phyloP scores from a whole-genome alignment of 1,140 invertebrate genomes.

The Cardiocondyla obscurior region DNA sequence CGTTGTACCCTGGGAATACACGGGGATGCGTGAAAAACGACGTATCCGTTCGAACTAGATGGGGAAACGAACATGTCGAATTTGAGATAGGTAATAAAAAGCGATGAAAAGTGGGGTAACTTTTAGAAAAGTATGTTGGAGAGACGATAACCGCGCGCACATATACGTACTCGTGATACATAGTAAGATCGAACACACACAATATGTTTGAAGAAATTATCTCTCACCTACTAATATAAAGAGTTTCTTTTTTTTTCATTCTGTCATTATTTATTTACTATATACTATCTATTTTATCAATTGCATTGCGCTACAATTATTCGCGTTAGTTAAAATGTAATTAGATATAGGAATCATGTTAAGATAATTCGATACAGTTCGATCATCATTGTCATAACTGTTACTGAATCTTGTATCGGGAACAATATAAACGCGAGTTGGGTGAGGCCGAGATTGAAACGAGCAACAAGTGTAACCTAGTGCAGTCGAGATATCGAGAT shows the following conservation, averaged over 20 bases:
- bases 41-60: constrained; percentile 10
- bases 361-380: background rate
- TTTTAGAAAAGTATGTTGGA: constrained; percentile 6
- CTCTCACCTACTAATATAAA: background rate
- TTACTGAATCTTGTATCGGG: background rate
- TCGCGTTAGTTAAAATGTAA: background rate
- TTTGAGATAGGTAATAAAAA: constrained; percentile 33
- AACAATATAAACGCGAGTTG: background rate
- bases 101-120: constrained; percentile 23
- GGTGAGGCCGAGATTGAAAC: constrained; percentile 2
- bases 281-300: background rate
- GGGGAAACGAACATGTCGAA: constrained; percentile 31
- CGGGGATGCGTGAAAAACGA: constrained; percentile 43
- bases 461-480: constrained; percentile 44
- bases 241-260: background rate
- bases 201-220: background rate
- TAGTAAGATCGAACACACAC: background rate
- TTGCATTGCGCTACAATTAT: background rate
- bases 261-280: background rate
- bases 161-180: background rate
- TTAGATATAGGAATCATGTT: background rate
- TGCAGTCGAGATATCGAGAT: constrained; percentile 29
- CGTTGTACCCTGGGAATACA: constrained; percentile 17
- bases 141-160: background rate
- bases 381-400: background rate